Percentiles rank a stretch among this genome's conserved stretches.
These are phyloP conservation scores for Clistopyga incitator DNA, from an alignment of 2,888 invertebrate genomes.

Conservation along the genomic window DNA sequence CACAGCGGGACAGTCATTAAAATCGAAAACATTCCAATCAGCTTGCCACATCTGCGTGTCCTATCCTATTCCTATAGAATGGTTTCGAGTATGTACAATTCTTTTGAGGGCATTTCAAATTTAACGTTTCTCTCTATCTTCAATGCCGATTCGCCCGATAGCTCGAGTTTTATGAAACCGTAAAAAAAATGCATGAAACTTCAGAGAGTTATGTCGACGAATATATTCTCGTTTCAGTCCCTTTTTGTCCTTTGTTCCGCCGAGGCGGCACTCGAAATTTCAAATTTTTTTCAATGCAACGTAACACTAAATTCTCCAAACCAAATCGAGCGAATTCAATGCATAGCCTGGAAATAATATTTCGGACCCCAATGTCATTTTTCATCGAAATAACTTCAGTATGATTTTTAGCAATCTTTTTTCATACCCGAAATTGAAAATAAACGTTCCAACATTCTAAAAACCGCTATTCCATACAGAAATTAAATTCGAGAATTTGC, in stretches of 20 bases:
- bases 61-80: constrained; percentile 10
- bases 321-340: neutral
- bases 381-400: neutral
- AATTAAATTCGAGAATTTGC: too few relatives aligned
- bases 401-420: neutral
- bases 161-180: constrained; percentile 36
- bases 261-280: constrained; percentile 7
- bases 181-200: constrained; percentile 31
- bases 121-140: neutral
- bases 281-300: constrained; percentile 13
- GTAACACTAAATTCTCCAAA: neutral
- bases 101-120: constrained; percentile 26
- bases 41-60: constrained; percentile 40
- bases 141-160: constrained; percentile 19
- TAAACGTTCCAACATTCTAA: neutral
- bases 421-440: neutral
- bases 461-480: neutral
- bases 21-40: constrained; percentile 53
- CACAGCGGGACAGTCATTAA: constrained; percentile 53
- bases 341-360: neutral
- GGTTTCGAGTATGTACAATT: constrained; percentile 16
- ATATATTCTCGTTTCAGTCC: neutral
- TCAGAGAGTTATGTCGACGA: constrained; percentile 17
- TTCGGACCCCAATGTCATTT: neutral
- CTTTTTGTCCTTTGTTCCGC: constrained; percentile 15